Conservation (phyloP, 1,140 invertebrate genomes). For the Phymastichus coffea region DNA sequence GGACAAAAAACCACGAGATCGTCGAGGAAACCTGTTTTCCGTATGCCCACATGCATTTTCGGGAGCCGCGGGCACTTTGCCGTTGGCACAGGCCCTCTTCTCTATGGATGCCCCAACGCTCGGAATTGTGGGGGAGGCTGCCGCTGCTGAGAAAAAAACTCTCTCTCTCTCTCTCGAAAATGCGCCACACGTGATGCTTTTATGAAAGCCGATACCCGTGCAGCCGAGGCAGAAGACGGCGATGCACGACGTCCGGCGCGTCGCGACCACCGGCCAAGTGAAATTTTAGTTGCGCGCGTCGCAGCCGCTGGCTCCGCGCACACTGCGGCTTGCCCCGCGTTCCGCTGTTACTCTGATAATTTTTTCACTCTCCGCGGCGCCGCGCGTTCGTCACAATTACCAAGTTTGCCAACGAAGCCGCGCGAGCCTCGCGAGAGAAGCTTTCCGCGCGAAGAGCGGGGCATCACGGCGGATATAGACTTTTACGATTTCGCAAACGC, state of each 20-base stretch:
- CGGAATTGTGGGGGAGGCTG: neutral
- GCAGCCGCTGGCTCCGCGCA: too few relatives aligned
- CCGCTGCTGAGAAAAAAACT: neutral
- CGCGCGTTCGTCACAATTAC: too few relatives aligned
- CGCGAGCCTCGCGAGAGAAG: too few relatives aligned
- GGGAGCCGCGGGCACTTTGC: neutral
- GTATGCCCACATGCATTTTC: neutral
- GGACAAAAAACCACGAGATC: neutral
- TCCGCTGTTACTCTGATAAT: too few relatives aligned
- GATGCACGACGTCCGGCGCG: neutral
- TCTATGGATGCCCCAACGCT: neutral
- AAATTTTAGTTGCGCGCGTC: constrained; percentile 10
- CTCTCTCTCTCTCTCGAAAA: neutral
- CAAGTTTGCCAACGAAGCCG: too few relatives aligned
- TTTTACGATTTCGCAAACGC: constrained; percentile 12
- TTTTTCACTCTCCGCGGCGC: too few relatives aligned
- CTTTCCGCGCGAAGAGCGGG: too few relatives aligned
- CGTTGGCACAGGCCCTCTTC: too few relatives aligned
- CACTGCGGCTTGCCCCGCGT: neutral
- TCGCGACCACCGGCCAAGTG: neutral
- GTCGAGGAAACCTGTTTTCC: constrained; percentile 23
- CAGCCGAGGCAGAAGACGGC: neutral
- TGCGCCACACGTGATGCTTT: neutral
- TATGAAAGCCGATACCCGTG: neutral
- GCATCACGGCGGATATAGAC: neutral